Base-by-base conservation (phyloP, 2,888 invertebrate genomes). In the Nezara viridula region DNA sequence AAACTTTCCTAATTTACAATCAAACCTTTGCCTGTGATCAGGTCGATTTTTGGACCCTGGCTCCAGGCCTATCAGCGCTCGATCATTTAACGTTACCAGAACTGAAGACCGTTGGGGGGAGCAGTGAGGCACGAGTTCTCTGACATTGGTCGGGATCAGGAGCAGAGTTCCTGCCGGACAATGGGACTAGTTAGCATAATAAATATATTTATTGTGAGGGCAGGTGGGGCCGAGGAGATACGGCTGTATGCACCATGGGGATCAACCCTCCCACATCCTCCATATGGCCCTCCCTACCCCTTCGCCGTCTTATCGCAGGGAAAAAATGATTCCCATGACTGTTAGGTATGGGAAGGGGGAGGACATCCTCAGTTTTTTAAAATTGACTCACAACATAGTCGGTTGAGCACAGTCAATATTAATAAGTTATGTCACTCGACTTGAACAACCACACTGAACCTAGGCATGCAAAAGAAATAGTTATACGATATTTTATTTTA, bases 271-370 rank as follows among this genome's bases (percentile, higher is more conserved):
- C 37, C 44, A 47, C 81, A 81, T 81, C 81, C 81, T 81, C 81
- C 81, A 81, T 81, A 81, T 81, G 81, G 44, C 44, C 44, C 81
- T 40, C 44, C 44, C 81, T 21, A n/a, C n/a, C n/a, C n/a, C 4
- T n/a, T 37, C 12, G 1, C n/a, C n/a, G 81, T n/a, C 66, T 73
- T 73, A 73, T 73, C 66, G 66, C 19, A 16, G 44, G 44, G 44
- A 81, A 81, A 81, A 81, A 81, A 81, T 81, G 81, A 81, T 81
- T 81, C 81, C 81, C 81, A 81, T 40, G 81, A 16, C 44, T 81
- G 40, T 44, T 21, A 21, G 77, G 40, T 77, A n/a, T 7, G 40
- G 73, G 37, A n/a, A 44, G 44, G 44, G 81, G 81, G 44, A 40
- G 44, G 40, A 81, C 32, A 40, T 47, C 81, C 44, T 40, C 24